phyloP scores from a whole-genome alignment of 2,113 vertebrate species.

The Paraplagusia blochii region DNA sequence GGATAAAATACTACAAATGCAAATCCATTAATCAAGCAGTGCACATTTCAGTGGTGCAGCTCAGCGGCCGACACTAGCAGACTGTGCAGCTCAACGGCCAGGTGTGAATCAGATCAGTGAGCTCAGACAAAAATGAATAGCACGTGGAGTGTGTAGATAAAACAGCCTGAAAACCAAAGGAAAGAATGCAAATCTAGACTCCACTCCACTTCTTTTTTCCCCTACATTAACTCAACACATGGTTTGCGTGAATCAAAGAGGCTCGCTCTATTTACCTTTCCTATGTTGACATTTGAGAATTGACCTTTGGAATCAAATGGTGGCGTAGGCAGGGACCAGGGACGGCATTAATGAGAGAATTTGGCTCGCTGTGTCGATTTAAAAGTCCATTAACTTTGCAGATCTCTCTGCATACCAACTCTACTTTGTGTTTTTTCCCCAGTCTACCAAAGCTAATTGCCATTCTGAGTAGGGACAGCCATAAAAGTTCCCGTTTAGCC shows the following conservation, averaged over 20 bases:
- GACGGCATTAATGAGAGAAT: conserved; percentile 76
- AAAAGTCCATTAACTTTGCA: conserved; percentile 79
- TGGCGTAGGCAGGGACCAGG: conserved; percentile 54
- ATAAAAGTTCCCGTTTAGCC: conserved; percentile 70
- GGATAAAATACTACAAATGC: too few species aligned
- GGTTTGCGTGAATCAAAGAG: conserved; percentile 53
- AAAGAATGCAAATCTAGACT: background rate
- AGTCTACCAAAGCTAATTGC: conserved; percentile 74
- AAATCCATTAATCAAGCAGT: background rate
- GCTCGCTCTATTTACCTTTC: conserved; percentile 66
- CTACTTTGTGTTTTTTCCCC: conserved; percentile 55
- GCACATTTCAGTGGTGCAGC: background rate
- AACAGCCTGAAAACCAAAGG: background rate
- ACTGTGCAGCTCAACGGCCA: background rate
- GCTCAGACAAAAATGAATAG: background rate
- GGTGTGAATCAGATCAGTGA: background rate
- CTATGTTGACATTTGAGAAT: conserved; percentile 75
- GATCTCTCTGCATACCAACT: conserved; percentile 73
- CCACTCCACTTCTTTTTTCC: conserved; percentile 13
- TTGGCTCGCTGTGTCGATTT: conserved; percentile 72
- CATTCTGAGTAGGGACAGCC: conserved; percentile 68
- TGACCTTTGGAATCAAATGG: conserved; percentile 77
- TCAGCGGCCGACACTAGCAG: background rate
- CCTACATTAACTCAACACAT: conserved; percentile 29
- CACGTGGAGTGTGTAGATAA: background rate